Base-by-base conservation (phyloP, 2,797 vertebrate species). In the Anas georgica region DNA sequence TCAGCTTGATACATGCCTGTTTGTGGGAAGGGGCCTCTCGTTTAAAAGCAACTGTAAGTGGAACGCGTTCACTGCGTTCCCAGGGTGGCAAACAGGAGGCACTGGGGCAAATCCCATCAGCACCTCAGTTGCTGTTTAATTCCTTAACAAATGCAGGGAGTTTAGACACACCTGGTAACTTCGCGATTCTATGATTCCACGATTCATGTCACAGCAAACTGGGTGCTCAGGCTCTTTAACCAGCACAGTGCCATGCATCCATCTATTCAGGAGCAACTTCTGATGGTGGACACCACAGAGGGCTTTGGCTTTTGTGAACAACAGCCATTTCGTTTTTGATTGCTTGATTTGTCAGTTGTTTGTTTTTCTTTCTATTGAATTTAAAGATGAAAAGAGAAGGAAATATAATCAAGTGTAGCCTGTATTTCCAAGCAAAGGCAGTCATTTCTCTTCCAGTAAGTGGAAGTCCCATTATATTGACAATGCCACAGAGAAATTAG, bases 401-500 rank as follows among this genome's bases (percentile, higher is more conserved):
- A 37, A 45, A 28, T 73, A 75, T 54, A 33, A 31, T 91, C 35
- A 64, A 86, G 33, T 46, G 62, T 22, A 70, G 20, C 18, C 33
- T 76, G 5, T 52, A 8, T 93, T 94, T 94, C 77, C 60, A 94
- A 92, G 77, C 60, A 90, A 90, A 37, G 86, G 31, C 55, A 31
- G 41, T 78, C 0, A 48, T 95, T 92, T 94, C 83, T 93, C 86
- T 94, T 91, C 83, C 48, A 31, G 70, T 90, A 94, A 90, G 74
- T 84, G 29, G 23, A 82, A 94, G 85, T 88, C 60, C 64, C 31
- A 21, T 72, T 94, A 14, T 90, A 95, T 79, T 9, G 70, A 91
- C 70, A 81, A 31, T 67, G 70, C 35, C 45, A 84, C 77, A 43
- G 77, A 96, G 85, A 91, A 90, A 95, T 93, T 45, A 92, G 87